Conservation (phyloP, 2,888 invertebrate species). For the Prenolepis imparis region DNA sequence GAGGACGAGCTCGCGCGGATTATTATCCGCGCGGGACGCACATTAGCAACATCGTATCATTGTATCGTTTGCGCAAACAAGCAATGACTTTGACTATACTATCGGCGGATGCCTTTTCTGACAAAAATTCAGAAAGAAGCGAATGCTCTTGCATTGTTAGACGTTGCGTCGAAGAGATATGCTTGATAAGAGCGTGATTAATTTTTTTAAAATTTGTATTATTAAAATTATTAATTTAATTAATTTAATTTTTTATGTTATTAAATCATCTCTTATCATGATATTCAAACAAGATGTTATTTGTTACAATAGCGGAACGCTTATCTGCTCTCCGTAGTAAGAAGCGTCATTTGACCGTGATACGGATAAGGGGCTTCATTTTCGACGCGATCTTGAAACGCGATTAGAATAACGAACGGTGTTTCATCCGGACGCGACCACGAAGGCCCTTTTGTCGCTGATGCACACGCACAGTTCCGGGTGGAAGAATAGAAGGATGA, state of each 20-base stretch:
- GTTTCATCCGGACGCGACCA: slow-evolving; percentile 52
- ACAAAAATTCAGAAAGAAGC: not conserved
- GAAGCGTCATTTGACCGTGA: not conserved
- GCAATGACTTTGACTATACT: slow-evolving; percentile 22
- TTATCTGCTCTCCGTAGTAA: not conserved
- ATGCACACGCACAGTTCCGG: slow-evolving; percentile 66
- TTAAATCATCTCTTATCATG: not conserved
- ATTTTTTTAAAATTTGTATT: not conserved
- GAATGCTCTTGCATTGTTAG: not conserved
- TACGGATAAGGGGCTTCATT: slow-evolving; percentile 17
- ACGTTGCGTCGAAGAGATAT: not conserved
- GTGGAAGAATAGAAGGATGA: slow-evolving; percentile 65
- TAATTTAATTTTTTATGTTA: not conserved
- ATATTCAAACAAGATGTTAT: not conserved
- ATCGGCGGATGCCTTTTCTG: not conserved
- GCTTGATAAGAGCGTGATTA: too few species aligned
- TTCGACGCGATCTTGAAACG: slow-evolving; percentile 35
- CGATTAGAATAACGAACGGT: slow-evolving; percentile 56
- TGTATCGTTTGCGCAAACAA: slow-evolving; percentile 45
- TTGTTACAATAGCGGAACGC: not conserved
- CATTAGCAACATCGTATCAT: slow-evolving; percentile 53
- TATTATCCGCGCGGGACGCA: slow-evolving; percentile 47
- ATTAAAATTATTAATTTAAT: not conserved
- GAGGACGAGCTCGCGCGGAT: slow-evolving; percentile 35
- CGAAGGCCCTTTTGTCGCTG: slow-evolving; percentile 53